phyloP scores from a whole-genome alignment of 2,797 vertebrate species.

The Pseudopleuronectes americanus region DNA sequence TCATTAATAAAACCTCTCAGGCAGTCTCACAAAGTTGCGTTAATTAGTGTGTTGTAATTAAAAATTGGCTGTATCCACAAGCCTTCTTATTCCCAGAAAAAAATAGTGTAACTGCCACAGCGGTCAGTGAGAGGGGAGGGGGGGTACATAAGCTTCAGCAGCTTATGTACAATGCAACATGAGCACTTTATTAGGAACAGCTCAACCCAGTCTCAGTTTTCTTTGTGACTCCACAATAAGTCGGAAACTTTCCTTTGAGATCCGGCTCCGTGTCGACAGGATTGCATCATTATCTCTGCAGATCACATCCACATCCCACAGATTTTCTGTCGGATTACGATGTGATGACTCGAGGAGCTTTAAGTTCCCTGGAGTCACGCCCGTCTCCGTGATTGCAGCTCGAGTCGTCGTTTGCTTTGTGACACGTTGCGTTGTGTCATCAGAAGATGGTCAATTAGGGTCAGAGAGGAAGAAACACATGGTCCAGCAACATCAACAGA shows the following conservation, averaged over 20 bases:
- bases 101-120: not conserved
- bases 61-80: constrained; percentile 28
- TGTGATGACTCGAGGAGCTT: no score
- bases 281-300: not conserved
- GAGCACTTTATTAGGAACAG: no score
- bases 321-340: no score
- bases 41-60: constrained; percentile 47
- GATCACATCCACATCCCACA: not conserved
- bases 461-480: no score
- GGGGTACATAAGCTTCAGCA: not conserved
- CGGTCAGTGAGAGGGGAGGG: not conserved
- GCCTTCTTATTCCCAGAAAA: not conserved
- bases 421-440: no score
- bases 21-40: constrained; percentile 26
- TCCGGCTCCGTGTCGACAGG: not conserved
- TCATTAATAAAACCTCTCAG: constrained; percentile 51
- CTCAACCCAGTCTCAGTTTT: not conserved
- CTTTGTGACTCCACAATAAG: not conserved
- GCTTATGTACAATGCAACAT: no score
- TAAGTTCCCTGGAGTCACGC: no score
- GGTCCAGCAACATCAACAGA: no score
- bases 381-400: no score
- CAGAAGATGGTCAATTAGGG: no score
- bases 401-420: no score
- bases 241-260: not conserved